phyloP scores from a whole-genome alignment of 2,113 vertebrate genomes.

The Solea solea region DNA sequence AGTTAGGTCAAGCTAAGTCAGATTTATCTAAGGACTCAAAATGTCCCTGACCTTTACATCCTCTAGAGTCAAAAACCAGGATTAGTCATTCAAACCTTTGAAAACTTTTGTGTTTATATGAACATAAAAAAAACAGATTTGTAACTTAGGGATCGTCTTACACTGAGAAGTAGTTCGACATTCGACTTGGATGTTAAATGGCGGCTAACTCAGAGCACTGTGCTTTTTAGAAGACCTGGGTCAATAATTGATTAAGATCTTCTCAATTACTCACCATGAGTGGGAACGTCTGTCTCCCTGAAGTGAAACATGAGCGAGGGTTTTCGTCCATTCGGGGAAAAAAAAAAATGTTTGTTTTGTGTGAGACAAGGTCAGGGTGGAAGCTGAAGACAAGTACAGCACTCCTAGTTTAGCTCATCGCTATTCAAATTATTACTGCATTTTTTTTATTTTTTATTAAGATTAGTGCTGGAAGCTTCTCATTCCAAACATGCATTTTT shows the following conservation, averaged over 20 bases:
- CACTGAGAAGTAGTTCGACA: conserved; percentile 30
- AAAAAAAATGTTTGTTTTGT: conserved; percentile 44
- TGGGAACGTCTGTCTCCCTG: conserved; percentile 47
- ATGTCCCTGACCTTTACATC: background rate
- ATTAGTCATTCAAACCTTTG: conserved; percentile 1
- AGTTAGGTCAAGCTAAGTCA: background rate
- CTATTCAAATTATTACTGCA: too few relatives aligned
- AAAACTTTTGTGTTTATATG: background rate
- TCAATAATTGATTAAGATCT: conserved; percentile 71
- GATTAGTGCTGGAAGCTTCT: background rate
- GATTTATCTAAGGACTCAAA: background rate
- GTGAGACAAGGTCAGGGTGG: conserved; percentile 48
- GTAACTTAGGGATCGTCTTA: conserved; percentile 33
- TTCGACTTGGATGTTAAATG: conserved; percentile 48
- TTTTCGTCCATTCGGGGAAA: conserved; percentile 30
- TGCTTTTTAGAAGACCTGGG: conserved; percentile 22
- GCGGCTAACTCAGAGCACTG: conserved; percentile 23
- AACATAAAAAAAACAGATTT: background rate
- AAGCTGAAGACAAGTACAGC: conserved; percentile 5
- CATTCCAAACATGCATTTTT: background rate
- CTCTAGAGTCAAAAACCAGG: background rate
- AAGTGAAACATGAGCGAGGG: conserved; percentile 58
- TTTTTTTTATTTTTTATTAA: too few relatives aligned
- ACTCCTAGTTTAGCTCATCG: too few relatives aligned
- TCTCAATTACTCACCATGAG: conserved; percentile 59